Percentiles rank a stretch among this genome's conserved stretches.
Evolutionary conservation across 2,888 invertebrate species (phyloP).

Genomic region (Drosophila mulleri): DNA sequence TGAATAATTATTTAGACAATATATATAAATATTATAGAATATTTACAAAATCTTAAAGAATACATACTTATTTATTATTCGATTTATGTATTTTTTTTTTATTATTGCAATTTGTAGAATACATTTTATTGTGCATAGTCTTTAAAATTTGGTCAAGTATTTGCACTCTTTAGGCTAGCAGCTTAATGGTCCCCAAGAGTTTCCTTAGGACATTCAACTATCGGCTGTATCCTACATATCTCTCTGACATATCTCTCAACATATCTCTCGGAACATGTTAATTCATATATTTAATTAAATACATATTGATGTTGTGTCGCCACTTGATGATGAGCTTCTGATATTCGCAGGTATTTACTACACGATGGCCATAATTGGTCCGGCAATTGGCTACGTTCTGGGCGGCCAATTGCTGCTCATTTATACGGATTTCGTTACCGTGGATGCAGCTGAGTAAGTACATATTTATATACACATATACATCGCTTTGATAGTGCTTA

Average conservation of each 20-base stretch:
- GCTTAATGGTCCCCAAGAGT: no score
- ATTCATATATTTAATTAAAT: neutral
- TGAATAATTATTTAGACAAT: no score
- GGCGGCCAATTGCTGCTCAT: conserved; percentile 93
- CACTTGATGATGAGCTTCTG: neutral
- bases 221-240: neutral
- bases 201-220: neutral
- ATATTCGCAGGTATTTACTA: conserved; percentile 89
- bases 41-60: no score
- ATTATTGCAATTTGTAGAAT: no score
- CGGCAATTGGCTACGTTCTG: conserved; percentile 93
- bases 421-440: conserved; percentile 90
- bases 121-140: no score
- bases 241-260: no score
- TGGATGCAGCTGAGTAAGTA: conserved; percentile 89
- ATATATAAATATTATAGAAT: no score
- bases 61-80: no score
- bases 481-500: conserved; percentile 23
- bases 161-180: no score
- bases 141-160: no score
- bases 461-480: neutral
- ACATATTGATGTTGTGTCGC: neutral
- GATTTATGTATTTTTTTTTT: no score
- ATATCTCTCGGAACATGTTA: neutral
- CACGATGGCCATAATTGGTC: conserved; percentile 93